Percentiles rank a stretch among this genome's conserved stretches.
These are phyloP conservation scores for Adoxophyes honmai DNA, from an alignment of 1,140 invertebrate genomes.

Conservation along the genomic window DNA sequence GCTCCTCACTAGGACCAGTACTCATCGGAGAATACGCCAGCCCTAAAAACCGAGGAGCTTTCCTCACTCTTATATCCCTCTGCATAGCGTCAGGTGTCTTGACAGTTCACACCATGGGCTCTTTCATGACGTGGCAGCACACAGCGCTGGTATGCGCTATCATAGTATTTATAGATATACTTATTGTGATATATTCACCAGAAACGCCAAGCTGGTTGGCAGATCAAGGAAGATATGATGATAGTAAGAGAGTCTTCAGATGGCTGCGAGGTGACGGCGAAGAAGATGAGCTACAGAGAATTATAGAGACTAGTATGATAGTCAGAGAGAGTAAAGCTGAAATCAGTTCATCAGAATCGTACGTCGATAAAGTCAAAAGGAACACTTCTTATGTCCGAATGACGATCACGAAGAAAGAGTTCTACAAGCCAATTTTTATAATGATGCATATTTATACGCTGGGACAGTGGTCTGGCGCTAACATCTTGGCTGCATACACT, in stretches of 20 bases:
- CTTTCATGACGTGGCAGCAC: constrained; percentile 32
- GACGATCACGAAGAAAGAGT: constrained; percentile 41
- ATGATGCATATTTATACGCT: constrained; percentile 44
- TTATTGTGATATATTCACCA: constrained; percentile 35
- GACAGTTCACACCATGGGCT: constrained; percentile 35
- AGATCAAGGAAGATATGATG: constrained; percentile 36
- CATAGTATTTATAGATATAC: constrained; percentile 30
- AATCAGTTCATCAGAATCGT: constrained; percentile 19
- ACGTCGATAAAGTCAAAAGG: constrained; percentile 26
- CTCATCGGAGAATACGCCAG: constrained; percentile 45
- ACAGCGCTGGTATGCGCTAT: constrained; percentile 30
- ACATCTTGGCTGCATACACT: constrained; percentile 32
- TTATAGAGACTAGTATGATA: constrained; percentile 30
- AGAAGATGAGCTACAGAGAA: constrained; percentile 40
- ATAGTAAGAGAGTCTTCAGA: constrained; percentile 33
- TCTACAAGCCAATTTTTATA: constrained; percentile 46
- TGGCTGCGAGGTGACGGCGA: constrained; percentile 40
- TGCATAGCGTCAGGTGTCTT: constrained; percentile 35
- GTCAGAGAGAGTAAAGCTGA: constrained; percentile 31
- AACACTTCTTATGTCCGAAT: constrained; percentile 27
- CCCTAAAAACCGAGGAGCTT: constrained; percentile 40
- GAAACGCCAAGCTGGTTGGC: constrained; percentile 44
- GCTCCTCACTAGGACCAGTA: constrained; percentile 32
- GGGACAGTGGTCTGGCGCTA: constrained; percentile 39
- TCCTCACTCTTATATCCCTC: constrained; percentile 36